A percentile compares a stretch with the other conserved stretches of the same genome.
These are phyloP conservation scores for Spodoptera litura DNA, from an alignment of 1,140 invertebrate species.

Conservation along the genomic window DNA sequence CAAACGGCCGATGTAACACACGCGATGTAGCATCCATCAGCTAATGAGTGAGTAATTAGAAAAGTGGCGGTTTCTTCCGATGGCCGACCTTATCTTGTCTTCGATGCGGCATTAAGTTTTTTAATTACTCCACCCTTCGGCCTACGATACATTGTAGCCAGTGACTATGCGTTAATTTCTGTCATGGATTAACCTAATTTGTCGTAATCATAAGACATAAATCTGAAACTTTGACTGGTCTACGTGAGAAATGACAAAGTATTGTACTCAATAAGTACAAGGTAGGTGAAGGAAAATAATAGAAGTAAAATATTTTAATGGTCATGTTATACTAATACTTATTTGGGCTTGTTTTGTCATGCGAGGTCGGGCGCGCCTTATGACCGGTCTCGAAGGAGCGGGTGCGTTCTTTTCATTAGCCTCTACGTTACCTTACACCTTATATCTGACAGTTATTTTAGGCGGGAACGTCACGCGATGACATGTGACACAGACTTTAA, in stretches of 20 bases:
- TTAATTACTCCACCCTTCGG: conserved; percentile 77
- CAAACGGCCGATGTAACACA: conserved; percentile 46
- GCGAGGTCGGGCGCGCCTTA: conserved; percentile 69
- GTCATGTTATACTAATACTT: conserved; percentile 16
- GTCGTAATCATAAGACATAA: too few relatives aligned
- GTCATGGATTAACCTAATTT: too few relatives aligned
- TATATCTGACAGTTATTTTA: conserved; percentile 70
- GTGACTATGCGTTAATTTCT: too few relatives aligned
- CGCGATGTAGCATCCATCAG: conserved; percentile 73
- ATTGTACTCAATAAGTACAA: too few relatives aligned
- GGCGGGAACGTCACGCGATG: conserved; percentile 71
- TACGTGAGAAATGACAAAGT: too few relatives aligned
- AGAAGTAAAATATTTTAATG: too few relatives aligned
- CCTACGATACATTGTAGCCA: too few relatives aligned
- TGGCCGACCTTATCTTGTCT: conserved; percentile 82
- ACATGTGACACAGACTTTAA: conserved; percentile 15
- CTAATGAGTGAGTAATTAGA: conserved; percentile 85
- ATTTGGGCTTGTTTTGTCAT: conserved; percentile 46
- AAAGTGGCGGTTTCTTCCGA: conserved; percentile 83
- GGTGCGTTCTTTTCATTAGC: conserved; percentile 79
- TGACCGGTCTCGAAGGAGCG: conserved; percentile 79
- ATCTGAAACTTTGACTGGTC: too few relatives aligned
- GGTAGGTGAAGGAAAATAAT: too few relatives aligned
- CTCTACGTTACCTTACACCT: conserved; percentile 76
- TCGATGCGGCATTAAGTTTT: conserved; percentile 78